Evolutionary conservation across 2,888 invertebrate genomes (phyloP).

Genomic region (Xanthostigma xanthostigma): DNA sequence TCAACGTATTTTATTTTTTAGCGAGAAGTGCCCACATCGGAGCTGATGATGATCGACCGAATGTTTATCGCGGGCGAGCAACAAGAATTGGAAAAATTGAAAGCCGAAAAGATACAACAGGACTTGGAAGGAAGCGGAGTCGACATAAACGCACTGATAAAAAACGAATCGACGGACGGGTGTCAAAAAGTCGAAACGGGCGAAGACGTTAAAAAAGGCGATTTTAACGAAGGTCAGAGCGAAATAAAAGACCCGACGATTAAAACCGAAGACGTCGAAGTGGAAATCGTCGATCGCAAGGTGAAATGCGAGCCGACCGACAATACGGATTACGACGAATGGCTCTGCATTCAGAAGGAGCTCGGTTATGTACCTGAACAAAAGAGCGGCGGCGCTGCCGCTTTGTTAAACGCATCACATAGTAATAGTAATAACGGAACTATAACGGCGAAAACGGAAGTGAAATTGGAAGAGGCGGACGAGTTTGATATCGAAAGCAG

Average conservation of each 20-base stretch:
- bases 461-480: background rate
- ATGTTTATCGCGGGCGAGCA: conserved; percentile 59
- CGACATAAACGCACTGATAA: conserved; percentile 1
- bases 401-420: conserved; percentile 1
- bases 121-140: conserved; percentile 1
- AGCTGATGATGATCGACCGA: conserved; percentile 61
- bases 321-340: conserved; percentile 42
- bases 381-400: background rate
- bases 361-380: conserved; percentile 31
- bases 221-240: background rate
- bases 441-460: conserved; percentile 1
- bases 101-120: conserved; percentile 30
- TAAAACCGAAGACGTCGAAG: conserved; percentile 12
- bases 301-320: conserved; percentile 10
- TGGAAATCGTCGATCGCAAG: background rate
- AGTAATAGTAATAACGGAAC: conserved; percentile 1
- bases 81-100: conserved; percentile 41
- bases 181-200: conserved; percentile 7
- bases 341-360: conserved; percentile 52
- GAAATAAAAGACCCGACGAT: background rate
- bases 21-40: conserved; percentile 58
- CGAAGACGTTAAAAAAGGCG: conserved; percentile 5
- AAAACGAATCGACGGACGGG: background rate
- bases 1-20: conserved; percentile 23
- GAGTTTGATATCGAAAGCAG: conserved; percentile 4